Evolutionary conservation across 2,797 vertebrate genomes (phyloP), one percentile per base, ranked within the genome.

Genomic region (Gymnocypris eckloni): DNA sequence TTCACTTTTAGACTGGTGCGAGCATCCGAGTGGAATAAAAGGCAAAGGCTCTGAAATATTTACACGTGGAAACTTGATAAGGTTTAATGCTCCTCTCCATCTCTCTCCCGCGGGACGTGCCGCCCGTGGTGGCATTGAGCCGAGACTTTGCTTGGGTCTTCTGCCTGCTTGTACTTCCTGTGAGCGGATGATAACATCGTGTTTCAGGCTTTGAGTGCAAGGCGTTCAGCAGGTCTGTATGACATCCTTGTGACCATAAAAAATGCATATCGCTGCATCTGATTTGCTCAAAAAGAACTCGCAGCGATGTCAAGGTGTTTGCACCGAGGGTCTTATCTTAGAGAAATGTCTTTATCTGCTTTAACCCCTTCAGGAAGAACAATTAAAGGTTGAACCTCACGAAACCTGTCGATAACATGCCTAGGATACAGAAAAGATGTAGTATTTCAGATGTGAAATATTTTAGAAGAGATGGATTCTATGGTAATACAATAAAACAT

Each of bases 51-150:
- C 86, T 93, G 87, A 92, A 93, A 92, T 93, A 93, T 93, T 93
- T 92, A 93, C 91, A 90, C 88, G 87, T 79, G 84, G 88, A 90
- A 90, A 91, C 89, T 87, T 92, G 90, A 92, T 92, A 90, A 92
- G 90, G 89, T 92, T 91, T 89, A 91, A 89, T 91, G 88, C 90
- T 88, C 87, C 90, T 91, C 90, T 87, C 78, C 87, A 89, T 90
- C 87, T 83, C 64, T 76, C 66, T 89, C 90, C 86, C 89, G 2
- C 13, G 91, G 89, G 92, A 86, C 43, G 4, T 18, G 43, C 43
- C 48, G 71, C 81, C 86, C 80, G 37, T 59, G 82, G 90, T 88
- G 87, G 86, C 72, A 80, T 81, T 66, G 79, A 90, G 89, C 79
- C 86, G 83, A 85, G 81, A 37, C 85, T 89, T 84, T 66, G 86